Evolutionary conservation across 2,113 vertebrate genomes (phyloP), one percentile per base, ranked within the genome.

Genomic region (Poeciliopsis turrubarensis): DNA sequence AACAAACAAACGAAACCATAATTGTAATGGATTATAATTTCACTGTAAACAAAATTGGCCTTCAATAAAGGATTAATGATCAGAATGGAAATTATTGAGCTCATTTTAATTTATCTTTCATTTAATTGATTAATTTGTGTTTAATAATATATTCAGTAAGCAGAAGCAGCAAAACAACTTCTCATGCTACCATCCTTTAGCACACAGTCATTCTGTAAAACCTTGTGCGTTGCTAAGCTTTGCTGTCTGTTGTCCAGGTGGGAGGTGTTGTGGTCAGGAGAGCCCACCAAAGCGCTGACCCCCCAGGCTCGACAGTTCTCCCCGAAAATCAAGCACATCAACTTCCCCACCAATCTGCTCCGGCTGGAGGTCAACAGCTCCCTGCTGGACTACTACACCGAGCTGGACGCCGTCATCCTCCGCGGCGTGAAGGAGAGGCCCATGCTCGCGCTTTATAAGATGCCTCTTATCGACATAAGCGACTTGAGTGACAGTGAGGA

Each of bases 321-420:
- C 81, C 98, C 98, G 22, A 95, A 88, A 88, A 97, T 99, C 91
- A 97, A 96, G 75, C 97, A 96, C 83, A 96, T 97, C 82, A 95
- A 90, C 90, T 99, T 99, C 79, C 95, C 97, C 72, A 99, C 97
- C 78, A 99, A 99, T 91, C 91, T 99, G 78, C 95, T 99, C 79
- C 96, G 98, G 4, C 90, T 99, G 93, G 98, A 99, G 95, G 92
- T 98, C 84, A 99, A 99, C 94, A 97, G 97, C 91, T 96, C 97
- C 75, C 92, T 97, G 89, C 92, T 97, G 92, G 96, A 98, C 79
- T 99, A 99, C 90, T 99, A 98, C 93, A 97, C 97, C 0, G 98
- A 99, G 84, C 90, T 99, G 93, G 98, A 99, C 75, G 98, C 98
- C 7, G 97, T 99, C 3, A 94, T 98, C 75, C 94, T 99, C 13